Percentiles rank a stretch among this genome's conserved stretches.
phyloP scores from a whole-genome alignment of 2,888 invertebrate genomes.

The Athetis lepigone region DNA sequence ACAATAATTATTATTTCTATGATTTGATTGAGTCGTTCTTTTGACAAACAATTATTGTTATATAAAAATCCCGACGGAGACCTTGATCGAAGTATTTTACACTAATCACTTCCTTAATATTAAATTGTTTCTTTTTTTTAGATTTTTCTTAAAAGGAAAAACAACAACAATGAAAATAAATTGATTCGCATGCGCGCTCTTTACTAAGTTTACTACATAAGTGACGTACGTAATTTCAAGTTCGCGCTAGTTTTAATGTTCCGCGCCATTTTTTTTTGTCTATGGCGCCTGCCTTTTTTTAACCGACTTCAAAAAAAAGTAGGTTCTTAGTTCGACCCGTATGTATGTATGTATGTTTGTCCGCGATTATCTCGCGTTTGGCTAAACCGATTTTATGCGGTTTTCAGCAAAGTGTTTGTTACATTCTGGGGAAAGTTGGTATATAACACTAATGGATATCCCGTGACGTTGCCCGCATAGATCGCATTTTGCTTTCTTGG shows the following conservation, averaged over 20 bases:
- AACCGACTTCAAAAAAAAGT: too few species aligned
- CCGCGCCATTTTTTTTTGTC: slow-evolving; percentile 11
- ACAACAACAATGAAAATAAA: slow-evolving; percentile 45
- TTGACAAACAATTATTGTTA: slow-evolving; percentile 59
- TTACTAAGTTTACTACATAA: too few species aligned
- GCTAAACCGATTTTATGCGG: too few species aligned
- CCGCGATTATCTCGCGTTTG: too few species aligned
- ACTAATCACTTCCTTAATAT: slow-evolving; percentile 64
- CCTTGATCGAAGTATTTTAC: slow-evolving; percentile 59
- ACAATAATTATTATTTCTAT: slow-evolving; percentile 31
- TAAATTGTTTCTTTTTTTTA: slow-evolving; percentile 59
- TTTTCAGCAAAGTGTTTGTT: too few species aligned
- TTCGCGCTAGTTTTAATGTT: slow-evolving; percentile 22
- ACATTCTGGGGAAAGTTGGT: too few species aligned
- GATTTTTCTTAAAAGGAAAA: slow-evolving; percentile 35
- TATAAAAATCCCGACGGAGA: slow-evolving; percentile 36
- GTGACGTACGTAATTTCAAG: slow-evolving; percentile 37
- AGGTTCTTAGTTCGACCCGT: too few species aligned
- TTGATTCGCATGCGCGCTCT: slow-evolving; percentile 32
- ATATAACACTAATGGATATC: too few species aligned
- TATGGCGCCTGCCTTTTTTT: not conserved
- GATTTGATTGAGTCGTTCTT: slow-evolving; percentile 40
- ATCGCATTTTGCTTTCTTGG: too few species aligned
- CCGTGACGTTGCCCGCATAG: too few species aligned
- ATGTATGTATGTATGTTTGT: too few species aligned